Evolutionary conservation across 1,140 invertebrate genomes (phyloP), one percentile per base, ranked within the genome.

Genomic region (Andrena cerasifolii): DNA sequence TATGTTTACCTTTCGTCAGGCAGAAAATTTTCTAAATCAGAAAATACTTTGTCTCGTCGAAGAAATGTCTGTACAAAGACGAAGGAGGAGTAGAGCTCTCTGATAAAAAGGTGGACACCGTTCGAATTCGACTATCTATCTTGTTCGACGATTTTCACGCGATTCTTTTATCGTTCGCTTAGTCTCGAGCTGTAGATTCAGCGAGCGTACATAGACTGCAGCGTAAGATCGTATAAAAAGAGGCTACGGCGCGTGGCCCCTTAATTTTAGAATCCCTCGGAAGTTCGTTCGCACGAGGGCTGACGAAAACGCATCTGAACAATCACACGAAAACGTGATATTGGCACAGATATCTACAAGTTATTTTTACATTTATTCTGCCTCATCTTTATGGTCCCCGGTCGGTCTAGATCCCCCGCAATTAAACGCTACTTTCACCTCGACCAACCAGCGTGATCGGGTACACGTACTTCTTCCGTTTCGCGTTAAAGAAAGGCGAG

Each of bases 381-480:
- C 2, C 31, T 54, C 18, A n/a, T 47, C 16, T 59, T 33, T 36
- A 16, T 71, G 51, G 67, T 67, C 47, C 33, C 58, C 70, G 53
- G 71, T 75, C 26, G 24, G 54, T 49, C 54, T n/a, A 18, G n/a
- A n/a, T 53, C 26, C 31, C 56, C 45, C 10, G n/a, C 4, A 43
- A 58, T 84, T 91, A 94, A 71, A 94, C 93, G 86, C 93, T 94
- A 84, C 93, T 94, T 80, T 94, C 94, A 5, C 93, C 93, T 54
- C 91, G 93, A 58, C 91, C 92, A 63, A 94, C 87, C 59, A 93
- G 84, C 0, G 93, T 93, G 28, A 93, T 92, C 8, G 94, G 94
- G 86, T 94, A 95, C 63, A 94, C 93, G 83, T 94, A 94, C 79
- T 94, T 94, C 80, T 95, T 95, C 80, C 94, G 89, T 83, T 94